Conservation (phyloP, 2,888 invertebrate genomes). For the Clitarchus hookeri region DNA sequence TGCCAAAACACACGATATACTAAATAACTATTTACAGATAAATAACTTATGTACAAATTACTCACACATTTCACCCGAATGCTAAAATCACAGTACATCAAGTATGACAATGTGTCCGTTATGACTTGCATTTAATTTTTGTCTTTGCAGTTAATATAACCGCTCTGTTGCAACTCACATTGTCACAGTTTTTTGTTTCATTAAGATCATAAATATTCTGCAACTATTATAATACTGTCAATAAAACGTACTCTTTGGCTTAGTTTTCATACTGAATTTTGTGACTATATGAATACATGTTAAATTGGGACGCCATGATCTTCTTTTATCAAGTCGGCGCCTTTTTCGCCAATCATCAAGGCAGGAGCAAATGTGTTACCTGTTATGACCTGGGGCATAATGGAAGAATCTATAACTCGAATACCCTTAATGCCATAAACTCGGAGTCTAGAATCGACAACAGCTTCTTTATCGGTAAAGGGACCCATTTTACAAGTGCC, state of each 20-base stretch:
- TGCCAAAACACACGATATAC: too few species aligned
- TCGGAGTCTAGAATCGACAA: slow-evolving; percentile 74
- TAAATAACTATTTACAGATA: too few species aligned
- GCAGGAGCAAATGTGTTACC: slow-evolving; percentile 89
- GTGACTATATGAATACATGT: neutral
- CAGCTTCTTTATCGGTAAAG: slow-evolving; percentile 59
- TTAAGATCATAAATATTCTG: too few species aligned
- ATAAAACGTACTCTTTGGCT: neutral
- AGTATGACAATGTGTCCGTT: too few species aligned
- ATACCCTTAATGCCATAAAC: slow-evolving; percentile 79
- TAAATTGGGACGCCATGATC: slow-evolving; percentile 55
- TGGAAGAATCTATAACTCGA: slow-evolving; percentile 81
- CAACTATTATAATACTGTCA: too few species aligned
- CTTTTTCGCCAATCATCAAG: slow-evolving; percentile 91
- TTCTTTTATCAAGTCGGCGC: slow-evolving; percentile 85
- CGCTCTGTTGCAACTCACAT: too few species aligned
- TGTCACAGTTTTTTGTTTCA: too few species aligned
- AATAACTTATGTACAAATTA: too few species aligned
- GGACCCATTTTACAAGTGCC: slow-evolving; percentile 39
- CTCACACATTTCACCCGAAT: too few species aligned
- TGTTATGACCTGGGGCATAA: slow-evolving; percentile 87
- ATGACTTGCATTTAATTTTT: too few species aligned
- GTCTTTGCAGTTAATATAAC: too few species aligned
- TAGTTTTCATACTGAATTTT: neutral
- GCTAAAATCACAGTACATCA: too few species aligned